Evolutionary conservation across 2,888 invertebrate genomes (phyloP).

Genomic region (Uloborus plumipes): DNA sequence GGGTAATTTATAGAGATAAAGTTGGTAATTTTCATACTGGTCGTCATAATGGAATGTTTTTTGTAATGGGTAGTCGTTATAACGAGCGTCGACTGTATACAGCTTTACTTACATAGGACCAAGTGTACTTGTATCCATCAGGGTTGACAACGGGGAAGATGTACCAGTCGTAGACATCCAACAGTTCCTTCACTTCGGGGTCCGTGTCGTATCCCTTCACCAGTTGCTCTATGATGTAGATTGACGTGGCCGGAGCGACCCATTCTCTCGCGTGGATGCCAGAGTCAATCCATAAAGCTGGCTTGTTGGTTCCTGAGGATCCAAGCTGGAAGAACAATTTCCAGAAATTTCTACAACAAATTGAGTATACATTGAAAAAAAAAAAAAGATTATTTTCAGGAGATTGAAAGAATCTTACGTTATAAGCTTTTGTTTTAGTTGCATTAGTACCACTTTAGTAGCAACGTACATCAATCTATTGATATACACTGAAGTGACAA

Average conservation of each 20-base stretch:
- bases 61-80: no score
- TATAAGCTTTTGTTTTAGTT: no score
- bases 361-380: no score
- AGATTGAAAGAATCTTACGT: no score
- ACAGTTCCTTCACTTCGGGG: constrained; percentile 37
- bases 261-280: constrained; percentile 65
- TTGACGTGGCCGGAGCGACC: constrained; percentile 59
- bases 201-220: constrained; percentile 51
- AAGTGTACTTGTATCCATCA: constrained; percentile 64
- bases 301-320: constrained; percentile 28
- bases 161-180: constrained; percentile 62
- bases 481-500: no score
- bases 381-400: no score
- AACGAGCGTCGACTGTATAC: no score
- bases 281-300: constrained; percentile 62
- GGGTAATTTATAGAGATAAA: no score
- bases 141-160: constrained; percentile 63
- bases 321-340: constrained; percentile 38
- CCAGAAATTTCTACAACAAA: not conserved
- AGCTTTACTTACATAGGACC: constrained; percentile 45
- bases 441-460: no score
- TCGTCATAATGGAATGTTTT: no score
- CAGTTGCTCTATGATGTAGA: constrained; percentile 52
- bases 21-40: no score
- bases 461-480: no score